Conservation (phyloP, 2,888 invertebrate species). For the Aporophyla nigra region DNA sequence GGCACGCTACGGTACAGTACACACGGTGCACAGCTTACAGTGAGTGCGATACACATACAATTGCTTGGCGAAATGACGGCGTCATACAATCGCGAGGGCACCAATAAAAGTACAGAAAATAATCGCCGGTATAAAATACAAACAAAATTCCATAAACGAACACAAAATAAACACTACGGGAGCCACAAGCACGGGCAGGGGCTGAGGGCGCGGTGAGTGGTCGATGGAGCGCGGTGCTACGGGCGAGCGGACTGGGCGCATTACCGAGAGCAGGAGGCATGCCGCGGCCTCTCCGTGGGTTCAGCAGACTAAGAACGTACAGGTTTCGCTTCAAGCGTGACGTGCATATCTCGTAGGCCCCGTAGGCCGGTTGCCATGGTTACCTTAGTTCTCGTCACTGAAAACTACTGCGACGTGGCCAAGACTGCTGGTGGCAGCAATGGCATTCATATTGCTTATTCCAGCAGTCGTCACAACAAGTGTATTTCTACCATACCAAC, state of each 20-base stretch:
- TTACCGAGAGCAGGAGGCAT: slow-evolving; percentile 57
- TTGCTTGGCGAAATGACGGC: slow-evolving; percentile 23
- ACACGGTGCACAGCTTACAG: slow-evolving; percentile 39
- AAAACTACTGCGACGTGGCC: neutral
- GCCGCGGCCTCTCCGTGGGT: slow-evolving; percentile 10
- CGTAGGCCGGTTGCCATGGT: slow-evolving; percentile 37
- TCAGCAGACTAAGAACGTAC: neutral
- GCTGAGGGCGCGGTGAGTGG: neutral
- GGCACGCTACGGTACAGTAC: slow-evolving; percentile 23
- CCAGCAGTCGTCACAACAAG: neutral
- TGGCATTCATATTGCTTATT: neutral
- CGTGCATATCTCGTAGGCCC: slow-evolving; percentile 54
- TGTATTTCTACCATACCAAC: neutral
- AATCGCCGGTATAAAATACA: slow-evolving; percentile 36
- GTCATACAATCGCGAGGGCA: slow-evolving; percentile 46
- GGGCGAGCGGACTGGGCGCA: neutral
- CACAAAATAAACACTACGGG: slow-evolving; percentile 21
- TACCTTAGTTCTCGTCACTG: slow-evolving; percentile 22
- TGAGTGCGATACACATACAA: slow-evolving; percentile 17
- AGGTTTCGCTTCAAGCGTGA: slow-evolving; percentile 14
- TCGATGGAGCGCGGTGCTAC: neutral
- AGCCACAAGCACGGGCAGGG: slow-evolving; percentile 19
- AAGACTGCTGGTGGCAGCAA: neutral
- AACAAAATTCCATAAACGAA: slow-evolving; percentile 34
- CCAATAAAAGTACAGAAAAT: slow-evolving; percentile 22